Evolutionary conservation across 1,140 invertebrate species (phyloP).

Genomic region (Arctopsyche grandis): DNA sequence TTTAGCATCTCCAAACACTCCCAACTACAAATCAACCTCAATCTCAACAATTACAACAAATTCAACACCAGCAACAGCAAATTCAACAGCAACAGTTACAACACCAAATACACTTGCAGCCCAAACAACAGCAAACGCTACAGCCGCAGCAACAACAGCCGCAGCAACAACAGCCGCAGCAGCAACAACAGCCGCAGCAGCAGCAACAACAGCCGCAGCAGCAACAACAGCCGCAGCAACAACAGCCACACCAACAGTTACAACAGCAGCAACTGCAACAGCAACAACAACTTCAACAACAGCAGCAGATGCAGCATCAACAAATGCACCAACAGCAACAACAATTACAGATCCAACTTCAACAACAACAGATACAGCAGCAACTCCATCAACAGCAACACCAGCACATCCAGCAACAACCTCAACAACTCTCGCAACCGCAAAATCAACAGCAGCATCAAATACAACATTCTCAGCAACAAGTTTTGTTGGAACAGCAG

Average conservation of each 20-base stretch:
- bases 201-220: conserved; percentile 56
- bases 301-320: conserved; percentile 58
- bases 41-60: conserved; percentile 4
- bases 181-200: conserved; percentile 56
- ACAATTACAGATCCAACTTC: conserved; percentile 61
- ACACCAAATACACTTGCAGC: conserved; percentile 54
- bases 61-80: not conserved
- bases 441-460: conserved; percentile 52
- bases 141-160: conserved; percentile 38
- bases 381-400: conserved; percentile 59
- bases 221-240: conserved; percentile 53
- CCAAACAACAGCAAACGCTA: conserved; percentile 54
- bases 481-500: conserved; percentile 47
- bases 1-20: not conserved
- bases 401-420: conserved; percentile 62
- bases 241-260: conserved; percentile 55
- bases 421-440: conserved; percentile 54
- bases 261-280: conserved; percentile 44
- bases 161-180: conserved; percentile 57
- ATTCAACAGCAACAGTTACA: conserved; percentile 23
- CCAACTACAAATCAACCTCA: not conserved
- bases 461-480: conserved; percentile 51
- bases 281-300: conserved; percentile 58
- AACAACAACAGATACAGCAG: conserved; percentile 61
- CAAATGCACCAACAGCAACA: conserved; percentile 64